These are phyloP conservation scores for Conchocele bisecta DNA, from an alignment of 2,888 invertebrate species.

Conservation along the genomic window DNA sequence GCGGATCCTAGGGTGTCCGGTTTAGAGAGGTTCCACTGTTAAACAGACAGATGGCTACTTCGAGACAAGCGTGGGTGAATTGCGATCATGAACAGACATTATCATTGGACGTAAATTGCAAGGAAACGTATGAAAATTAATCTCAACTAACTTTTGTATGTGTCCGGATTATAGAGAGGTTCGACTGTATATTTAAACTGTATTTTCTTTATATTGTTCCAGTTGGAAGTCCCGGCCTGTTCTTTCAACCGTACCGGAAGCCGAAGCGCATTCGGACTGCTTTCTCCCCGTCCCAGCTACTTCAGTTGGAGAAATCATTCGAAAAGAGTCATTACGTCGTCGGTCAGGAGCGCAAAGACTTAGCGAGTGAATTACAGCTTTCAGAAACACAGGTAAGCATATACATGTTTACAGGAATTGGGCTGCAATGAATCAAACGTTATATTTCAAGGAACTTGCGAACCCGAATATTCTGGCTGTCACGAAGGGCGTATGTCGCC, in stretches of 20 bases:
- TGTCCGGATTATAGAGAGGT: too few relatives aligned
- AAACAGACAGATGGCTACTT: too few relatives aligned
- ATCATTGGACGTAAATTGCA: too few relatives aligned
- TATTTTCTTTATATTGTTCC: constrained; percentile 48
- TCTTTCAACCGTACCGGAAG: constrained; percentile 97
- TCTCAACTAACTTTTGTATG: too few relatives aligned
- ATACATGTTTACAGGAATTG: neutral
- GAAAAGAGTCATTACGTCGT: constrained; percentile 99
- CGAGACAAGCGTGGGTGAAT: too few relatives aligned
- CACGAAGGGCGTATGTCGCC: neutral
- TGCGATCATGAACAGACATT: too few relatives aligned
- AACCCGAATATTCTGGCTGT: too few relatives aligned
- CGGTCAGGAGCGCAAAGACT: constrained; percentile 98
- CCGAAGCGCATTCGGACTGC: constrained; percentile 99
- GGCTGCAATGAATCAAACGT: neutral
- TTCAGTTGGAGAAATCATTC: constrained; percentile 98
- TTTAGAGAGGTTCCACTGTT: too few relatives aligned
- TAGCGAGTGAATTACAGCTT: constrained; percentile 95
- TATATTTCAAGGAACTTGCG: too few relatives aligned
- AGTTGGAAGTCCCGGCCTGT: constrained; percentile 84
- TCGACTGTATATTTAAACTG: too few relatives aligned
- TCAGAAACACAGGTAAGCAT: constrained; percentile 96
- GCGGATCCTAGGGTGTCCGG: too few relatives aligned
- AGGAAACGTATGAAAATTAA: too few relatives aligned
- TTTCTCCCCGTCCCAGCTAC: constrained; percentile 97